Base-by-base conservation (phyloP, 92 coral and sea anemone genomes). In the Plumapathes pennacea region DNA sequence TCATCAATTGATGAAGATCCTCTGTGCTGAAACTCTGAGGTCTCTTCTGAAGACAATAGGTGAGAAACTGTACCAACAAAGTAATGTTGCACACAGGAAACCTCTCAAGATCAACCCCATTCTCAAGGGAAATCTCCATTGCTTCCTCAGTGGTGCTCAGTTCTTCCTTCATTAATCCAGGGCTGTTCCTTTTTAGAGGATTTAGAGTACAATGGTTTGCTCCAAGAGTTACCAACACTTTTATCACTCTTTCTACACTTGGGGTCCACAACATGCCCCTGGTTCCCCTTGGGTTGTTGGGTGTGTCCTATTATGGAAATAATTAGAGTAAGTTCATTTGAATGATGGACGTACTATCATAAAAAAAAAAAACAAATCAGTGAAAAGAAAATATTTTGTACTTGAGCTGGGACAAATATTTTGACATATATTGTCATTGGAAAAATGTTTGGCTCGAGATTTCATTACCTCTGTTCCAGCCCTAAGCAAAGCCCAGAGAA, bases 201-300 rank as follows among this genome's bases (percentile, higher is more conserved):
- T 54, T 55, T 27, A 88, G 64, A 21, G 69, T 71, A 40, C 78
- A 72, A 9, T 39, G 3, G 8, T 66, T 80, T 8, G 97, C 89
- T 19, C 97, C 97, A 71, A 27, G 72, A 40, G 65, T 53, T 3
- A 12, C 43, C 32, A 91, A 71, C 39, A 79, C 86, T 30, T 33
- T 51, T 12, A 88, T 19, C 24, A 88, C 51, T 36, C 53, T 60
- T n/a, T 64, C 66, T 22, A 80, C 67, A 38, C 65, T 66, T 11
- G 97, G 97, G n/a, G 84, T 76, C 96, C 97, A 91, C 11, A 50
- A 48, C 9, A 78, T 77, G 10, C 89, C 84, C 7, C 86, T 78
- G 46, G 70, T 43, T n/a, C 69, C 71, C 22, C 50, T 76, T 0
- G 80, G 78, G 20, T 48, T 53, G 20, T 72, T 72, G 38, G 52